Evolutionary conservation across 2,888 invertebrate species (phyloP), one percentile per base, ranked within the genome.

Genomic region (Entomobrya multifasciata): DNA sequence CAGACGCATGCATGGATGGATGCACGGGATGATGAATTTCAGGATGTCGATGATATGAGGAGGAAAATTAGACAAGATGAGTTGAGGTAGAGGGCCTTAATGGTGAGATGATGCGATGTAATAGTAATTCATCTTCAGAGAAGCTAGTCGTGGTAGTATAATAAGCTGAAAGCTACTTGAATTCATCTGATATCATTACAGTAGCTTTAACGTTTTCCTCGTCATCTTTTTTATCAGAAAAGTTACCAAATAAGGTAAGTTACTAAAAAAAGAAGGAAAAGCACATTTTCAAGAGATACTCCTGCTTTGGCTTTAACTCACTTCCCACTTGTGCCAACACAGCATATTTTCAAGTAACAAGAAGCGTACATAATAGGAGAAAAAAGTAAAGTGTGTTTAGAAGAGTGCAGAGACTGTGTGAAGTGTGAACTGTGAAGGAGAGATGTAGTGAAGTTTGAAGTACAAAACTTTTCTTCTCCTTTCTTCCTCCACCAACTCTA

Each of bases 21-120:
- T 80, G 67, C 30, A 30, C 49, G 67, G 80, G 80, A 80, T 80
- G 80, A 80, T 80, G 80, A 80, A 80, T 70, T 70, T 70, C 36
- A 70, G 2, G 65, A 65, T 65, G 65, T n/a, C 1, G 65, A 65
- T 65, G 36, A 8, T 15, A 65, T n/a, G 62, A 62, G n/a, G n/a
- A 36, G 41, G 60, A 65, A 65, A 79, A 79, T 79, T 62, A 79
- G 62, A 25, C 22, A 20, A 22, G 57, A 25, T n/a, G n/a, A n/a
- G n/a, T n/a, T n/a, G 17, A 27, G 62, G 62, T 62, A 20, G 62
- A 57, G 62, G 30, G n/a, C 8, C 62, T n/a, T 27, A 41, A 17
- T 36, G 17, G 41, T 36, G 30, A 11, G 65, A 36, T 36, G 65
- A 36, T 15, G n/a, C 49, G 65, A 60, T 60, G 27, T 20, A 15